These are phyloP conservation scores for Eudemis profundana DNA, from an alignment of 2,888 invertebrate species.

Conservation along the genomic window DNA sequence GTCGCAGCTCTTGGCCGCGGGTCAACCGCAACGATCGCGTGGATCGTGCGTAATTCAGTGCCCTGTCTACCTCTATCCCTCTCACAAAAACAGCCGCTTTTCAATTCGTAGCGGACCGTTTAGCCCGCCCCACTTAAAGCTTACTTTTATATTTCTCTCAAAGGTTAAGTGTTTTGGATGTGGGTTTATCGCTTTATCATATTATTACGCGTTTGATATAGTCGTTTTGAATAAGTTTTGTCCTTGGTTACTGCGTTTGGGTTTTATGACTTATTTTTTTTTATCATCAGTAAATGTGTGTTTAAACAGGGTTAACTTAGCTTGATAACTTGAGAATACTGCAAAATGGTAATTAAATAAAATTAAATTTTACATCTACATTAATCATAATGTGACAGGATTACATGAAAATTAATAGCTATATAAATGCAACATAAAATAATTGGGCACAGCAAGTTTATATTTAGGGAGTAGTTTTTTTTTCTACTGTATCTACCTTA, in stretches of 20 bases:
- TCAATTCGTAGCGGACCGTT: constrained; percentile 71
- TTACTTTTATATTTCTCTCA: constrained; percentile 57
- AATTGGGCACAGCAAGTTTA: no score
- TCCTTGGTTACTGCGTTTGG: not conserved
- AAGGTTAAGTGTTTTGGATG: constrained; percentile 45
- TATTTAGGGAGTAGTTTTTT: no score
- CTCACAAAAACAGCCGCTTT: constrained; percentile 63
- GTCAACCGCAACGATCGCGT: constrained; percentile 19
- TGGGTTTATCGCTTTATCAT: constrained; percentile 34
- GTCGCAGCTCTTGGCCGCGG: not conserved
- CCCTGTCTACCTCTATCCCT: constrained; percentile 52
- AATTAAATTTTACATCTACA: no score
- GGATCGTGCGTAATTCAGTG: constrained; percentile 57
- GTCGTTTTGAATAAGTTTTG: constrained; percentile 19
- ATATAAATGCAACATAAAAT: no score
- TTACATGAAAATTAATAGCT: no score
- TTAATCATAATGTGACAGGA: no score
- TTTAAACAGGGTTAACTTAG: no score
- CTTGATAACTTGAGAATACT: no score
- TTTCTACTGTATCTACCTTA: no score
- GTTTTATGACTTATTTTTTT: not conserved
- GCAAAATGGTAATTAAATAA: no score
- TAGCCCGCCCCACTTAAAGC: constrained; percentile 57
- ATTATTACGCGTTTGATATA: constrained; percentile 22
- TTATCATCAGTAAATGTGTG: no score